Percentiles rank a stretch among this genome's conserved stretches.
These are phyloP conservation scores for Halesus radiatus DNA, from an alignment of 1,140 invertebrate genomes.

Conservation along the genomic window DNA sequence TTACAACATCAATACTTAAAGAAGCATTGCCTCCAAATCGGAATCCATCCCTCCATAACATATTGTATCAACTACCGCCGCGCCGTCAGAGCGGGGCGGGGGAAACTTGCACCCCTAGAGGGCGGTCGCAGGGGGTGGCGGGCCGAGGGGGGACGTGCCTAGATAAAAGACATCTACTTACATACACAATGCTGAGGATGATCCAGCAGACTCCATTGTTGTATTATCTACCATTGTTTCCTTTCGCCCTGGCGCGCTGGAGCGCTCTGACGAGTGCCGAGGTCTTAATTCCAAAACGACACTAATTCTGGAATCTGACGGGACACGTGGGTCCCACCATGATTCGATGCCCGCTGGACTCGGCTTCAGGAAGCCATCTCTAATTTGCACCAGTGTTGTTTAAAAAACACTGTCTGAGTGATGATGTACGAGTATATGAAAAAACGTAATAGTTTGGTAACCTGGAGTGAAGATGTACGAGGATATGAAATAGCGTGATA, in stretches of 20 bases:
- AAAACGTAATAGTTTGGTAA: too few relatives aligned
- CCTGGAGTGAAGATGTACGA: too few relatives aligned
- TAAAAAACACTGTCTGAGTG: too few relatives aligned
- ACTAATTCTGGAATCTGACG: constrained; percentile 32
- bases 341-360: neutral
- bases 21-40: constrained; percentile 7
- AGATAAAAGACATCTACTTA: constrained; percentile 58
- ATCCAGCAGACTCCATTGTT: constrained; percentile 58
- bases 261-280: constrained; percentile 36
- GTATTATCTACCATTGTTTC: constrained; percentile 59
- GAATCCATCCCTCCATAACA: constrained; percentile 14
- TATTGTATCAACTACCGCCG: constrained; percentile 1
- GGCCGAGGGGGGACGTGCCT: constrained; percentile 47
- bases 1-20: neutral
- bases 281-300: constrained; percentile 45
- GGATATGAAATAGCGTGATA: too few relatives aligned
- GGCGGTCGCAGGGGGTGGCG: constrained; percentile 10
- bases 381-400: too few relatives aligned
- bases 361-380: too few relatives aligned
- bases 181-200: constrained; percentile 56
- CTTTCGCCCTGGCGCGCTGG: constrained; percentile 48
- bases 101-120: neutral
- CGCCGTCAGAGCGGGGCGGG: neutral
- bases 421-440: too few relatives aligned
- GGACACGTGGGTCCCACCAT: neutral